phyloP scores from a whole-genome alignment of 2,113 vertebrate species.

The Epinephelus cyanopodus region DNA sequence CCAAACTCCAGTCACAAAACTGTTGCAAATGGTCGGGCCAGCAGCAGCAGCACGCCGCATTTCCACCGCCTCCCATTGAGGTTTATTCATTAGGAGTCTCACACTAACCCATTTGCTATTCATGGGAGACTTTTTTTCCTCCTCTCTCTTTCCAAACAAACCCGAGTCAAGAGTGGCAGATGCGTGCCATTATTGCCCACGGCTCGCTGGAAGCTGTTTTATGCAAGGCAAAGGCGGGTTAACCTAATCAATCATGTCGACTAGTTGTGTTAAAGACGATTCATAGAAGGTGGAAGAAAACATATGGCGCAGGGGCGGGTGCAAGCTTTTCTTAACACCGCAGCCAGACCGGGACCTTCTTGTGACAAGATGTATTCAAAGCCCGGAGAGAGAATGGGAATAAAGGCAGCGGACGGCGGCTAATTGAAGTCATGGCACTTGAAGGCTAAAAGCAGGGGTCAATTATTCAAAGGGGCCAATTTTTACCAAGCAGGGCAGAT shows the following conservation, averaged over 20 bases:
- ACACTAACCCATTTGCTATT: slow-evolving; percentile 86
- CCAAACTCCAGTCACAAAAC: slow-evolving; percentile 58
- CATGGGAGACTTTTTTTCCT: slow-evolving; percentile 75
- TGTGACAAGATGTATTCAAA: slow-evolving; percentile 81
- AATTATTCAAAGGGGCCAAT: slow-evolving; percentile 43
- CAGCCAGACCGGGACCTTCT: slow-evolving; percentile 73
- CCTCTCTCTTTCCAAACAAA: slow-evolving; percentile 70
- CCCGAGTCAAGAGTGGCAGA: slow-evolving; percentile 80
- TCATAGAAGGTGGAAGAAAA: slow-evolving; percentile 71
- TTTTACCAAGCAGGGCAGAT: slow-evolving; percentile 49
- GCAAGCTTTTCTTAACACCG: slow-evolving; percentile 63
- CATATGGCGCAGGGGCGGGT: slow-evolving; percentile 84
- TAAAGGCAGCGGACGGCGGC: slow-evolving; percentile 71
- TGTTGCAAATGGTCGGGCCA: slow-evolving; percentile 77
- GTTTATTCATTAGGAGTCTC: slow-evolving; percentile 85
- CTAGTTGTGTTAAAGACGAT: slow-evolving; percentile 84
- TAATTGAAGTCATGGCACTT: slow-evolving; percentile 84
- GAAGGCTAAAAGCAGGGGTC: slow-evolving; percentile 64
- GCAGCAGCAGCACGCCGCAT: slow-evolving; percentile 70
- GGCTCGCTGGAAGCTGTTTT: slow-evolving; percentile 82
- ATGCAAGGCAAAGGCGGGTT: slow-evolving; percentile 82
- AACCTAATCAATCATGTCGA: slow-evolving; percentile 87
- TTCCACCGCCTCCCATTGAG: slow-evolving; percentile 81
- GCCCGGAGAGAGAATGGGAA: slow-evolving; percentile 53
- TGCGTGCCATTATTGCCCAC: slow-evolving; percentile 81